Evolutionary conservation across 2,797 vertebrate species (phyloP).

Genomic region (Gymnoscopelus microlampas): DNA sequence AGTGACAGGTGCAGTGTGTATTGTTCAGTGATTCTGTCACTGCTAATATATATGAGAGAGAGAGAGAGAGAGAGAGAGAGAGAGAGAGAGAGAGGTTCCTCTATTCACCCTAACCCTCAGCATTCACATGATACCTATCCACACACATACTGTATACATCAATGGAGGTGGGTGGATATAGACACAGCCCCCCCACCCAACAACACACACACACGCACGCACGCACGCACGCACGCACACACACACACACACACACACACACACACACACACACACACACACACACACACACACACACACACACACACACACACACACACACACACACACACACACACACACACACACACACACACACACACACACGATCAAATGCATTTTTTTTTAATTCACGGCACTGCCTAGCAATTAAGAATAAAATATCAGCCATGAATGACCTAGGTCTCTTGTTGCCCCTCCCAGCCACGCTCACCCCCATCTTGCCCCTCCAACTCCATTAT

Average conservation of each 20-base stretch:
- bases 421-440: too few species aligned
- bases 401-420: too few species aligned
- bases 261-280: not conserved
- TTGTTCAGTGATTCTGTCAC: conserved; percentile 41
- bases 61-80: conserved; percentile 1
- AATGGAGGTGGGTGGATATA: not conserved
- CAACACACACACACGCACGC: not conserved
- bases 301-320: too few species aligned
- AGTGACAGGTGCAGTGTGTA: conserved; percentile 48
- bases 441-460: not conserved
- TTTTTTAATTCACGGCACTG: too few species aligned
- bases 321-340: too few species aligned
- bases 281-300: not conserved
- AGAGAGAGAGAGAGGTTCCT: not conserved
- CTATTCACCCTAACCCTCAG: not conserved
- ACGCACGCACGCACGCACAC: too few species aligned
- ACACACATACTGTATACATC: not conserved
- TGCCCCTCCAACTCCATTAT: conserved; percentile 7
- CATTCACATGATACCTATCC: conserved; percentile 14
- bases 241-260: too few species aligned
- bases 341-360: too few species aligned
- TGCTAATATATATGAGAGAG: conserved; percentile 15
- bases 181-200: not conserved
- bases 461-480: not conserved
- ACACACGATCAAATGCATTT: too few species aligned